Evolutionary conservation across 2,113 vertebrate species (phyloP).

Genomic region (Meles meles): DNA sequence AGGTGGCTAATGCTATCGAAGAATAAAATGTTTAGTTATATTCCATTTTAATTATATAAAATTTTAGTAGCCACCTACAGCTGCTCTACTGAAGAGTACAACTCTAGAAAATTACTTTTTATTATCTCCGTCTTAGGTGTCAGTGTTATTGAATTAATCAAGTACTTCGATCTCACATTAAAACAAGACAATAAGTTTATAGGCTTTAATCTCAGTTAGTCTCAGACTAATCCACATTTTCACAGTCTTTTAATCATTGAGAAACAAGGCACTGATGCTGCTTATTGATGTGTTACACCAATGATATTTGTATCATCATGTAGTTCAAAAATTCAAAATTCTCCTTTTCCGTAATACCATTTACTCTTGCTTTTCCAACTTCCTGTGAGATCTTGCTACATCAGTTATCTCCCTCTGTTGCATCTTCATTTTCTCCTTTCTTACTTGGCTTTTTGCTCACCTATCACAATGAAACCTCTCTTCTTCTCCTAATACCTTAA

Average conservation of each 20-base stretch:
- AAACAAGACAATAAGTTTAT: background rate
- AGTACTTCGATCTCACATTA: background rate
- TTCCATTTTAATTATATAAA: background rate
- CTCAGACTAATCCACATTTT: background rate
- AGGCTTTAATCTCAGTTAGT: background rate
- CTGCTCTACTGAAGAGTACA: background rate
- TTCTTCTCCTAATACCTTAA: background rate
- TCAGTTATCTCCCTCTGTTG: background rate
- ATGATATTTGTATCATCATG: background rate
- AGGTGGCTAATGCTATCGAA: background rate
- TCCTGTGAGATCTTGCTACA: background rate
- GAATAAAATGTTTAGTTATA: background rate
- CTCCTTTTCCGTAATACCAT: background rate
- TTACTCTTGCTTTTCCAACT: background rate
- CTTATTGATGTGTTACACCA: background rate
- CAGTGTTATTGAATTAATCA: background rate
- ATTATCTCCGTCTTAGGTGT: background rate
- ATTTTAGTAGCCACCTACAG: background rate
- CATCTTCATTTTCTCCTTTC: background rate
- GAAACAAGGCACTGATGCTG: background rate
- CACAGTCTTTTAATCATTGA: background rate
- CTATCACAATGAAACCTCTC: background rate
- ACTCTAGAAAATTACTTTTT: background rate
- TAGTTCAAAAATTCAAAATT: background rate
- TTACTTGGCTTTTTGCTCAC: background rate